A percentile compares a stretch with the other conserved stretches of the same genome.
These are phyloP conservation scores for Drosophila infuscata DNA, from an alignment of 2,888 invertebrate species.

Conservation along the genomic window DNA sequence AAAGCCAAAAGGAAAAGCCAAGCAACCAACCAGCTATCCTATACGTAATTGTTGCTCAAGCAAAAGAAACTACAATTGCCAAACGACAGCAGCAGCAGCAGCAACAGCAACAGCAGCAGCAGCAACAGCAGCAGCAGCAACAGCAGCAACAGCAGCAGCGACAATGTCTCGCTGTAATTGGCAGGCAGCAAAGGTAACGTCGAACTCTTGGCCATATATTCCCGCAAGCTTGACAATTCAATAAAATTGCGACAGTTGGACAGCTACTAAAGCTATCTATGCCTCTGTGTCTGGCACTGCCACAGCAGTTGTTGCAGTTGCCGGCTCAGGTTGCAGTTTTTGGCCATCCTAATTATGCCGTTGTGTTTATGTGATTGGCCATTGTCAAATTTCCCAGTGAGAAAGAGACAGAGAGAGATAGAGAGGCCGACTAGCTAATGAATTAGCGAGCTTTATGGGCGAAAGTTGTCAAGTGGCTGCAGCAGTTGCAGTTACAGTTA, in stretches of 20 bases:
- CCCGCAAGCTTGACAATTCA: constrained; percentile 67
- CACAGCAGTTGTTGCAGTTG: constrained; percentile 11
- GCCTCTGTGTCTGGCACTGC: neutral
- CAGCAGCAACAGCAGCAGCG: constrained; percentile 34
- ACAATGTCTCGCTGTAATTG: constrained; percentile 64
- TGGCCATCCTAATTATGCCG: constrained; percentile 59
- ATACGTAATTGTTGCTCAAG: constrained; percentile 69
- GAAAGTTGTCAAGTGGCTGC: constrained; percentile 56
- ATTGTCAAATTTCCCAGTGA: constrained; percentile 54
- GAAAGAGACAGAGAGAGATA: neutral
- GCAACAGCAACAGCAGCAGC: constrained; percentile 29
- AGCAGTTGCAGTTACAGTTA: constrained; percentile 21
- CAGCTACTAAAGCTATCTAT: constrained; percentile 8
- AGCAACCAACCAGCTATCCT: constrained; percentile 42
- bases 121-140: constrained; percentile 27
- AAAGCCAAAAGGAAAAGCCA: constrained; percentile 61
- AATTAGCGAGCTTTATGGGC: constrained; percentile 61
- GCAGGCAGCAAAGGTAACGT: constrained; percentile 50
- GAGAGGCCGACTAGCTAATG: constrained; percentile 29
- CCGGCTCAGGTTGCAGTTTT: constrained; percentile 33
- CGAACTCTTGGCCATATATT: constrained; percentile 49
- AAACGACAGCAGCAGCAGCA: constrained; percentile 41
- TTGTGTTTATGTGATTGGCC: constrained; percentile 60
- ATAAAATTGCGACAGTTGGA: constrained; percentile 64
- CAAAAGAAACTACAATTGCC: constrained; percentile 60